Evolutionary conservation across 1,140 invertebrate species (phyloP).

Genomic region (Tribolium madens): DNA sequence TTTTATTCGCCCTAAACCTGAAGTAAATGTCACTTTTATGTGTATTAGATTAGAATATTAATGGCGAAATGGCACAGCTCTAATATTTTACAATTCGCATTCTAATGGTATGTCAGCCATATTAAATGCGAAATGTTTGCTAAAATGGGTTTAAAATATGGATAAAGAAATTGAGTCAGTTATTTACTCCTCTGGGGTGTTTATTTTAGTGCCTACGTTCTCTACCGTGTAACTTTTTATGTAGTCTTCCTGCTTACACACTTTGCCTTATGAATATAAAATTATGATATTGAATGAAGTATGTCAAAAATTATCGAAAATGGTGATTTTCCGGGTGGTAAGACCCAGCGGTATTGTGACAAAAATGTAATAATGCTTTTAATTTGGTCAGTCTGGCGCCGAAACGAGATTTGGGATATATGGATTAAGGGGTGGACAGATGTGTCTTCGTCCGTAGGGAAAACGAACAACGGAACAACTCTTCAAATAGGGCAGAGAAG

Average conservation of each 20-base stretch:
- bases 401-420: conserved; percentile 38
- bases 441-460: conserved; percentile 29
- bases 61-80: conserved; percentile 26
- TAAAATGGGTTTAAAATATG: conserved; percentile 37
- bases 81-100: conserved; percentile 36
- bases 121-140: conserved; percentile 34
- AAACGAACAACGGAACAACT: conserved; percentile 37
- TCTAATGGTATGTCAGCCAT: conserved; percentile 35
- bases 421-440: conserved; percentile 36
- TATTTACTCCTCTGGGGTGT: conserved; percentile 32
- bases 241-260: conserved; percentile 10
- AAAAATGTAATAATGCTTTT: conserved; percentile 37
- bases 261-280: conserved; percentile 31
- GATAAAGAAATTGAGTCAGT: conserved; percentile 32
- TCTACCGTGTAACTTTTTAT: conserved; percentile 33
- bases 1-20: conserved; percentile 31
- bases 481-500: conserved; percentile 24
- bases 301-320: conserved; percentile 18
- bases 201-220: conserved; percentile 19
- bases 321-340: conserved; percentile 2
- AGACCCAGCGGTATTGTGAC: conserved; percentile 13
- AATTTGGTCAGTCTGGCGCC: conserved; percentile 37
- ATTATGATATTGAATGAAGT: conserved; percentile 18
- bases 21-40: conserved; percentile 38
- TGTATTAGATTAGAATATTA: conserved; percentile 38